Evolutionary conservation across 2,888 invertebrate genomes (phyloP).

Genomic region (Lysandra coridon): DNA sequence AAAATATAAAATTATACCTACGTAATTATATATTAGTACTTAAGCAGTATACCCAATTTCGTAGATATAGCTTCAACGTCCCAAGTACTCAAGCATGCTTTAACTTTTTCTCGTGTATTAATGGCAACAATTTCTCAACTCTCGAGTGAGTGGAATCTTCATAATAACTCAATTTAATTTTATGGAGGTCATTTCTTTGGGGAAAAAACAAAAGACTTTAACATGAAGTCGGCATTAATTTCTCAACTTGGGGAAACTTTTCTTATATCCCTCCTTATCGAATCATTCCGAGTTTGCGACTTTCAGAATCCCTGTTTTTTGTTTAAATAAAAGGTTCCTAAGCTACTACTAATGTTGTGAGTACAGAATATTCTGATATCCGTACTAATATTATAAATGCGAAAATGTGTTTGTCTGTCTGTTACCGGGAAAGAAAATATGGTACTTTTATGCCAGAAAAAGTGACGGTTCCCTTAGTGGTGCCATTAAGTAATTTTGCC

Average conservation of each 20-base stretch:
- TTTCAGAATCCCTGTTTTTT: neutral
- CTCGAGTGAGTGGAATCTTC: conserved; percentile 4
- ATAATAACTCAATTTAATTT: conserved; percentile 14
- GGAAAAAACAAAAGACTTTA: conserved; percentile 18
- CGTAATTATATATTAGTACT: no score
- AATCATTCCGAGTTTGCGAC: conserved; percentile 15
- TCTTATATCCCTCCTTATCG: conserved; percentile 28
- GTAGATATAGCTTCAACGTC: no score
- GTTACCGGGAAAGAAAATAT: no score
- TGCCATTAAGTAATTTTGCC: no score
- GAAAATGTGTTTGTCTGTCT: no score
- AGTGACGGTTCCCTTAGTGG: no score
- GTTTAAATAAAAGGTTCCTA: neutral
- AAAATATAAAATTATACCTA: no score
- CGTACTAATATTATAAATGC: no score
- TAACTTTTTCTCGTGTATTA: neutral
- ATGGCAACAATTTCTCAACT: conserved; percentile 1
- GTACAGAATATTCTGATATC: no score
- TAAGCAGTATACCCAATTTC: no score
- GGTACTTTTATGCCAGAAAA: no score
- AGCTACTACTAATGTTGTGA: no score
- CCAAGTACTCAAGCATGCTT: neutral
- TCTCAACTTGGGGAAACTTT: conserved; percentile 3
- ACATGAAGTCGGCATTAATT: conserved; percentile 8
- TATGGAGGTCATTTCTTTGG: conserved; percentile 11